Percentiles rank a stretch among this genome's conserved stretches.
phyloP scores from a whole-genome alignment of 1,140 invertebrate genomes.

The Rhopalosiphum padi region DNA sequence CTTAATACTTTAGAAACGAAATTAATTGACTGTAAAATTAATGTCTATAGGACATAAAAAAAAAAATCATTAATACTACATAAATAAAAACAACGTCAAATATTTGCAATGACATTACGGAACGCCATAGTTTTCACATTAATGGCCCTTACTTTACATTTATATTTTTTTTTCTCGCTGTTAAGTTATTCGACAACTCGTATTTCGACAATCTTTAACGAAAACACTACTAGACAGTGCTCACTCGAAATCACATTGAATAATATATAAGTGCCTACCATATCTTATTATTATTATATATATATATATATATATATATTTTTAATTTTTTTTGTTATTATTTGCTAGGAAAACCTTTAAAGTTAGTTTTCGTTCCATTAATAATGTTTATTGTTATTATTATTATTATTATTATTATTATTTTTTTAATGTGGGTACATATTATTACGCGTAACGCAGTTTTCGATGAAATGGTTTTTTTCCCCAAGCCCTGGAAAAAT shows the following conservation, averaged over 20 bases:
- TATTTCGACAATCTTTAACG: not conserved
- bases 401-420: not conserved
- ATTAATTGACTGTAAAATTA: not conserved
- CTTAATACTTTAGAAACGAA: not conserved
- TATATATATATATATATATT: too few relatives aligned
- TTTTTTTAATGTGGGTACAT: not conserved
- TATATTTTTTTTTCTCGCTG: not conserved
- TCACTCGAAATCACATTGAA: not conserved
- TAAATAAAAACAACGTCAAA: slow-evolving; percentile 16
- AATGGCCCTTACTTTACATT: not conserved
- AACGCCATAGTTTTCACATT: not conserved
- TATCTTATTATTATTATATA: not conserved
- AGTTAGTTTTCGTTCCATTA: not conserved
- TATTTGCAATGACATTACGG: not conserved
- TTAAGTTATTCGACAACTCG: not conserved
- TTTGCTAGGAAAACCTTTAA: not conserved
- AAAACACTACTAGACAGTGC: not conserved
- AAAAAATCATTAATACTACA: not conserved
- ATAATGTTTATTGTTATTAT: not conserved
- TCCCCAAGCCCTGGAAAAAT: not conserved
- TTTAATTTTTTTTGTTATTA: not conserved
- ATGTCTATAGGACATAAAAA: not conserved
- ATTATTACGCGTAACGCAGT: not conserved
- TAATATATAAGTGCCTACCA: slow-evolving; percentile 8
- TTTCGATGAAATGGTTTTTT: not conserved